These are phyloP conservation scores for Megaptera novaeangliae DNA, from an alignment of 2,113 vertebrate genomes.

Conservation along the genomic window DNA sequence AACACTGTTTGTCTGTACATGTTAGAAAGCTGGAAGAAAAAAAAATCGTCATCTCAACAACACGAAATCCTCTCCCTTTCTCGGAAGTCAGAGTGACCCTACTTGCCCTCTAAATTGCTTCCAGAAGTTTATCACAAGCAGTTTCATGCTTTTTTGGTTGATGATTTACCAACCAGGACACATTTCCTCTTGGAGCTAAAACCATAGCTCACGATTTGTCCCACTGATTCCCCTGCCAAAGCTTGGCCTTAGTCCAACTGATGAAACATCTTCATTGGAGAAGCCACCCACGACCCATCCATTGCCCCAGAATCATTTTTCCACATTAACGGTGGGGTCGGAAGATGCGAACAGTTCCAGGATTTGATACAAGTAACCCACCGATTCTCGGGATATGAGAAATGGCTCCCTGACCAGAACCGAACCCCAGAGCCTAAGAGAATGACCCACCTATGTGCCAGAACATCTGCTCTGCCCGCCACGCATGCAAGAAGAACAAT, in stretches of 20 bases:
- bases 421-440: background rate
- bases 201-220: conserved; percentile 29
- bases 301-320: conserved; percentile 41
- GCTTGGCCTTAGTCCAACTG: background rate
- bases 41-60: background rate
- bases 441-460: background rate
- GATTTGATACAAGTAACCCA: conserved; percentile 21
- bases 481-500: background rate
- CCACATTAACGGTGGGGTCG: background rate
- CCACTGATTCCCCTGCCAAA: conserved; percentile 29
- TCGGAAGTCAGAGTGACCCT: conserved; percentile 43
- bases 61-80: conserved; percentile 23
- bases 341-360: conserved; percentile 8
- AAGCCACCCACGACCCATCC: background rate
- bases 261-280: conserved; percentile 46
- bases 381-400: background rate
- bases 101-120: conserved; percentile 65
- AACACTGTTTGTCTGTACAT: background rate
- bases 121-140: conserved; percentile 58
- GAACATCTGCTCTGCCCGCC: background rate
- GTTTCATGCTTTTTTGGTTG: conserved; percentile 47
- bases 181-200: conserved; percentile 39
- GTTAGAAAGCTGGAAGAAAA: background rate
- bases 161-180: conserved; percentile 32
- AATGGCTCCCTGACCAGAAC: background rate